Evolutionary conservation across 2,113 vertebrate genomes (phyloP).

Genomic region (Gallinago jamesoni): DNA sequence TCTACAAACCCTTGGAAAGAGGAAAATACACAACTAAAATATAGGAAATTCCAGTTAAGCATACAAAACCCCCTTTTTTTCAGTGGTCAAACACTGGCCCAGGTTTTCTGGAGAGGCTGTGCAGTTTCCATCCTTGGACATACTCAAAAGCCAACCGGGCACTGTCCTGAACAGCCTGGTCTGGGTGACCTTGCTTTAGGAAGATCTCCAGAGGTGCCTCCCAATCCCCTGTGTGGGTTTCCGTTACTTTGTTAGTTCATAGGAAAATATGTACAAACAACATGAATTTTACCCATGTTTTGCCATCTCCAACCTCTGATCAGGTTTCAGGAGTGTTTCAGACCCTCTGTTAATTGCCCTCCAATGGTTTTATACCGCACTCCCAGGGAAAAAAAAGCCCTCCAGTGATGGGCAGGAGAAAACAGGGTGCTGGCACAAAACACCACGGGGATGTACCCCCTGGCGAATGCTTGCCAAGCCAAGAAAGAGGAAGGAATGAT

Average conservation of each 20-base stretch:
- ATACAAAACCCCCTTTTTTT: fast-evolving
- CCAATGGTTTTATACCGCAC: fast-evolving
- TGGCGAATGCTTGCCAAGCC: not conserved
- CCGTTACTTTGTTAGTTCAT: not conserved
- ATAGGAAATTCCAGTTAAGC: too few species aligned
- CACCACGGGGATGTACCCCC: not conserved
- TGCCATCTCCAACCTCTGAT: not conserved
- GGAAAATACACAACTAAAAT: not conserved
- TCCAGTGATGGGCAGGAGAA: not conserved
- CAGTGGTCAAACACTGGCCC: not conserved
- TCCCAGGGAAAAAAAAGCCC: not conserved
- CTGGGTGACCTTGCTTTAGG: not conserved
- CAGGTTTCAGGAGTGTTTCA: not conserved
- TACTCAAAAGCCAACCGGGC: not conserved
- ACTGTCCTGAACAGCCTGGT: fast-evolving
- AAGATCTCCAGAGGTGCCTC: not conserved
- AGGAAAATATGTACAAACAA: not conserved
- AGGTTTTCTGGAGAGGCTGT: not conserved
- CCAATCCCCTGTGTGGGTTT: not conserved
- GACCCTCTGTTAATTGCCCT: not conserved
- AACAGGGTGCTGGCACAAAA: not conserved
- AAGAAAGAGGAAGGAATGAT: not conserved
- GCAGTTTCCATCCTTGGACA: not conserved
- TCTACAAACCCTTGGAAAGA: not conserved
- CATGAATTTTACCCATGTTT: not conserved